Evolutionary conservation across 1,140 invertebrate genomes (phyloP), one percentile per base, ranked within the genome.

Genomic region (Drosophila sturtevanti): DNA sequence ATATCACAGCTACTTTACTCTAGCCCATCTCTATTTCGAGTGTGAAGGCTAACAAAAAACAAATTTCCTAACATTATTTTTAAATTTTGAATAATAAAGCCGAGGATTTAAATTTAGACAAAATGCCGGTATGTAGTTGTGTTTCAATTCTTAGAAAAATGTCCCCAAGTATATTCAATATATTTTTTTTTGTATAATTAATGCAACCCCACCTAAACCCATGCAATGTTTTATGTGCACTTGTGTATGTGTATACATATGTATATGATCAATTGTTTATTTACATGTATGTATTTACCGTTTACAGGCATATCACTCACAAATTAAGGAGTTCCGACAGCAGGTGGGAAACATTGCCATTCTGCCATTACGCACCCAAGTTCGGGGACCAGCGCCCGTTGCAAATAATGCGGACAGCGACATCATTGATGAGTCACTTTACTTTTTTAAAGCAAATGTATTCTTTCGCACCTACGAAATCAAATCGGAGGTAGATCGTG

Each of bases 401-500:
- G 93, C 93, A 31, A 94, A 94, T 18, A 21, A 18, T 71, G 89
- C 92, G 60, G 95, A 97, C 24, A 93, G 95, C 74, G 99, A 99
- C 92, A 98, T 99, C 75, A 98, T 99, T 76, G 99, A 99, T 93
- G 99, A 99, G 94, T 97, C 98, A 27, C 93, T 99, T 9, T 97
- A 97, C 90, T 99, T 95, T 92, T 99, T 99, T 92, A 99, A 99
- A 94, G 98, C 99, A 1, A 99, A 99, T 93, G 98, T 99, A 6
- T 99, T 99, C 92, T 99, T 99, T 92, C 95, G 98, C 77, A 99
- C 98, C 48, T 99, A 99, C 92, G 98, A 99, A 93, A 98, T 99
- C 63, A 99, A 99, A 94, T 98, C 96, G 87, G 97, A 99, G 92
- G 95, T 98, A 18, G 98, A 99, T 92, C 94, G 98, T 89, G 97